These are phyloP conservation scores for Heliconius charithonia DNA, from an alignment of 2,888 invertebrate species.

Conservation along the genomic window DNA sequence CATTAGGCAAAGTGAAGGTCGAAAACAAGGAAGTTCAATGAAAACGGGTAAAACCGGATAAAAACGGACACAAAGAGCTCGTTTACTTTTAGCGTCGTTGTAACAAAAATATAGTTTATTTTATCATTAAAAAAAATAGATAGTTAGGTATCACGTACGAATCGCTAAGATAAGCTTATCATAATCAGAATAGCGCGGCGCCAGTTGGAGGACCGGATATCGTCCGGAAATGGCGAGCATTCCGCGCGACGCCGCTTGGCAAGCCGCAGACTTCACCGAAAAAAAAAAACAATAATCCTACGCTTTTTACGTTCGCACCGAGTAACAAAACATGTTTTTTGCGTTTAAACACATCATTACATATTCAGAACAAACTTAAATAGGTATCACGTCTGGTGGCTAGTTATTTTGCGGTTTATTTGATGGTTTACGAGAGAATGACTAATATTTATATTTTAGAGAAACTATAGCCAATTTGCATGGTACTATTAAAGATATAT, in stretches of 20 bases:
- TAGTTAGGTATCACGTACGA: slow-evolving; percentile 38
- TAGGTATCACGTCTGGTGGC: slow-evolving; percentile 27
- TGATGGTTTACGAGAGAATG: slow-evolving; percentile 31
- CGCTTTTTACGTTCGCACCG: slow-evolving; percentile 34
- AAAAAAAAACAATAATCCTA: slow-evolving; percentile 46
- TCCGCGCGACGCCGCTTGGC: slow-evolving; percentile 71
- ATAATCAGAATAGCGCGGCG: slow-evolving; percentile 62
- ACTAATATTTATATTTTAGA: slow-evolving; percentile 35
- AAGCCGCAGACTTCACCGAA: slow-evolving; percentile 46
- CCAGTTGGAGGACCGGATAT: slow-evolving; percentile 74
- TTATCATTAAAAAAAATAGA: not conserved
- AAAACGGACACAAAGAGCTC: slow-evolving; percentile 51
- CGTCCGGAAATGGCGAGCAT: slow-evolving; percentile 82
- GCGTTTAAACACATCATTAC: slow-evolving; percentile 44
- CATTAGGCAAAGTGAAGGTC: slow-evolving; percentile 53
- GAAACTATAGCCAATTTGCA: not conserved
- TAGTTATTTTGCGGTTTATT: slow-evolving; percentile 41
- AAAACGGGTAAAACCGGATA: slow-evolving; percentile 62
- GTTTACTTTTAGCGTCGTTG: not conserved
- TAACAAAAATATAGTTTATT: not conserved
- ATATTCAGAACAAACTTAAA: slow-evolving; percentile 33
- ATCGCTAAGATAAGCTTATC: slow-evolving; percentile 61
- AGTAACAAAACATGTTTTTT: slow-evolving; percentile 46
- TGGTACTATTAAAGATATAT: not conserved
- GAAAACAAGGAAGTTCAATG: slow-evolving; percentile 56